Conservation (phyloP, 2,797 vertebrate species). For the Uromys caudimaculatus region DNA sequence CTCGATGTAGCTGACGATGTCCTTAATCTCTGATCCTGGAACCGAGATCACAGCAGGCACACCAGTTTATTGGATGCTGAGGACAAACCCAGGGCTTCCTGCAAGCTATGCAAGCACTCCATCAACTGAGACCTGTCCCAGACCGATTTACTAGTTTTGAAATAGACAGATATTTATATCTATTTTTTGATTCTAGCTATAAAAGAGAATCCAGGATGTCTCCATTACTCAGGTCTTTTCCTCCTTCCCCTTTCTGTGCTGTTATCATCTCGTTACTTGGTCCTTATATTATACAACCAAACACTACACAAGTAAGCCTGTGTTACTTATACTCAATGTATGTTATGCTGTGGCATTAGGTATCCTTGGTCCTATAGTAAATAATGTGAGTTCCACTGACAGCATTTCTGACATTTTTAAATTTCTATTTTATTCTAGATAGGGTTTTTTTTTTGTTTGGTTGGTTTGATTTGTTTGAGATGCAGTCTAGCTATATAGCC, state of each 20-base stretch:
- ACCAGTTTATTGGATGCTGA: neutral
- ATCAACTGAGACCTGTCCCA: too few species aligned
- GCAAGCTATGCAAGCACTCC: too few species aligned
- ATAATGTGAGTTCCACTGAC: neutral
- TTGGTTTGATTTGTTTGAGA: neutral
- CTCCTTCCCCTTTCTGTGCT: neutral
- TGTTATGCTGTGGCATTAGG: neutral
- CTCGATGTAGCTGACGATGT: neutral
- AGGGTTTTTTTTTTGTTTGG: neutral
- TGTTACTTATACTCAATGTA: too few species aligned
- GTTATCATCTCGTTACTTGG: neutral
- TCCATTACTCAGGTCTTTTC: neutral
- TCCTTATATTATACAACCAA: too few species aligned
- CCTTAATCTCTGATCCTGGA: neutral
- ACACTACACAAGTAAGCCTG: neutral
- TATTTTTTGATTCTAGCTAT: neutral
- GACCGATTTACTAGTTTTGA: neutral
- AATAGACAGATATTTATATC: neutral
- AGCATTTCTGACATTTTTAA: neutral
- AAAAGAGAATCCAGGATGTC: neutral
- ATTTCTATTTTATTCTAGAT: too few species aligned
- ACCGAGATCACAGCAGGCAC: neutral
- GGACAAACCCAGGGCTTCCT: neutral
- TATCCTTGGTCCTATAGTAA: neutral
- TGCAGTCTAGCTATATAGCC: neutral